Evolutionary conservation across 35 echinoderm and acorn worm species (phyloP).

Genomic region (Ophiothrix spiculata): DNA sequence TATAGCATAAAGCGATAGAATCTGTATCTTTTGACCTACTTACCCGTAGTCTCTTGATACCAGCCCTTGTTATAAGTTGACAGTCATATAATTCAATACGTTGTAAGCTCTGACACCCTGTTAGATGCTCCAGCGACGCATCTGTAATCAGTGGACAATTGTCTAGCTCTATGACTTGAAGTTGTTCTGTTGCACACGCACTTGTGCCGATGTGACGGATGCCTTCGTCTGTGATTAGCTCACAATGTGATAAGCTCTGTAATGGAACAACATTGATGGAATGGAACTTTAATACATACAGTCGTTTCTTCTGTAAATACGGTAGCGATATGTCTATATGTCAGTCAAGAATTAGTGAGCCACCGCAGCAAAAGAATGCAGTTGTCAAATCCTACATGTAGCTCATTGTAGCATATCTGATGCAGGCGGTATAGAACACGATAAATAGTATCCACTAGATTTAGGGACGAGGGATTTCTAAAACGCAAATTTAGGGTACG

Average conservation of each 20-base stretch:
- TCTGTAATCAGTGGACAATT: constrained; percentile 99
- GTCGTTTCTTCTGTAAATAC: too few species aligned
- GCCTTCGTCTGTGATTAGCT: constrained; percentile 97
- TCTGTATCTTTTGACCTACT: too few species aligned
- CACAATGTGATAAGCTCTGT: constrained; percentile 98
- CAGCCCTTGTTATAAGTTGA: constrained; percentile 94
- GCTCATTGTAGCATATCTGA: too few species aligned
- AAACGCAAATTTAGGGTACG: too few species aligned
- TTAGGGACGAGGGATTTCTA: too few species aligned
- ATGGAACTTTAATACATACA: too few species aligned
- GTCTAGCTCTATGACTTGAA: constrained; percentile 97
- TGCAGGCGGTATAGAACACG: background rate
- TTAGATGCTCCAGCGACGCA: constrained; percentile 91
- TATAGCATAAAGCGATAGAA: too few species aligned
- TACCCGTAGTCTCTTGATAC: constrained; percentile 94
- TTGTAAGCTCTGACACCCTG: constrained; percentile 86
- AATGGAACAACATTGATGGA: background rate
- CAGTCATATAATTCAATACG: constrained; percentile 97
- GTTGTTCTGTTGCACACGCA: constrained; percentile 92
- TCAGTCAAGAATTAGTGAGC: too few species aligned
- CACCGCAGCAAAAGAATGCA: background rate
- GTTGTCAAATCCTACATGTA: too few species aligned
- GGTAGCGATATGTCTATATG: too few species aligned
- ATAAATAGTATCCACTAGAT: background rate
- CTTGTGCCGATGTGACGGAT: constrained; percentile 95